These are phyloP conservation scores for Chrysochloris asiatica DNA, from an alignment of 2,113 vertebrate genomes.

Conservation along the genomic window DNA sequence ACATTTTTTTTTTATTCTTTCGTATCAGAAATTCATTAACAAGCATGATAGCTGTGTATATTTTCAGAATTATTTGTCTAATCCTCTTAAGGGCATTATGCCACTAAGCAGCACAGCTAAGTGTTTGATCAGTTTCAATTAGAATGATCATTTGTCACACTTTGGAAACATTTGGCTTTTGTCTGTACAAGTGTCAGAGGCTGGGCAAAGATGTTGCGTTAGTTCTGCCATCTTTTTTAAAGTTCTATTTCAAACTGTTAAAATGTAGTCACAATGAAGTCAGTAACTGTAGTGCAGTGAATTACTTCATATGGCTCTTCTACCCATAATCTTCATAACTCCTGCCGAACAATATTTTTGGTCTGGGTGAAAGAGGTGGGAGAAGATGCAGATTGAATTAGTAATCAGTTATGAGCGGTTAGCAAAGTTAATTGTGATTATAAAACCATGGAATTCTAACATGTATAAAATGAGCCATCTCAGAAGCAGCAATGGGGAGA, in stretches of 20 bases:
- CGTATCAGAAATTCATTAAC: conserved; percentile 66
- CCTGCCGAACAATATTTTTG: too few relatives aligned
- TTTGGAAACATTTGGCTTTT: conserved; percentile 64
- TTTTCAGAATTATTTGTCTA: conserved; percentile 74
- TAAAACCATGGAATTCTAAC: too few relatives aligned
- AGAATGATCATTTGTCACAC: conserved; percentile 73
- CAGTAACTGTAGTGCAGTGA: too few relatives aligned
- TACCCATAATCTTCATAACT: too few relatives aligned
- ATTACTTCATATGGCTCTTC: too few relatives aligned
- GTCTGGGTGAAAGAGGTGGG: too few relatives aligned
- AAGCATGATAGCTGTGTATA: conserved; percentile 60
- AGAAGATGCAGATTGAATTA: too few relatives aligned
- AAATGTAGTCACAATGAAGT: background rate
- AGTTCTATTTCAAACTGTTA: conserved; percentile 33
- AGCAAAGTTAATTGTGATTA: too few relatives aligned
- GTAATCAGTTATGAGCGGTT: too few relatives aligned
- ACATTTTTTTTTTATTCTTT: conserved; percentile 43
- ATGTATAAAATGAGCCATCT: too few relatives aligned
- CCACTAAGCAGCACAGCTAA: conserved; percentile 60
- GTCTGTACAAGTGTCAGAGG: conserved; percentile 44
- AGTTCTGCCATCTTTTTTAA: conserved; percentile 29
- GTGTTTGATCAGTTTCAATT: conserved; percentile 78
- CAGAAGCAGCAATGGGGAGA: too few relatives aligned
- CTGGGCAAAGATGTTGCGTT: conserved; percentile 19
- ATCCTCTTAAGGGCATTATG: conserved; percentile 75